These are phyloP conservation scores for Nannoperca obscura DNA, from an alignment of 2,797 vertebrate genomes.

Conservation along the genomic window DNA sequence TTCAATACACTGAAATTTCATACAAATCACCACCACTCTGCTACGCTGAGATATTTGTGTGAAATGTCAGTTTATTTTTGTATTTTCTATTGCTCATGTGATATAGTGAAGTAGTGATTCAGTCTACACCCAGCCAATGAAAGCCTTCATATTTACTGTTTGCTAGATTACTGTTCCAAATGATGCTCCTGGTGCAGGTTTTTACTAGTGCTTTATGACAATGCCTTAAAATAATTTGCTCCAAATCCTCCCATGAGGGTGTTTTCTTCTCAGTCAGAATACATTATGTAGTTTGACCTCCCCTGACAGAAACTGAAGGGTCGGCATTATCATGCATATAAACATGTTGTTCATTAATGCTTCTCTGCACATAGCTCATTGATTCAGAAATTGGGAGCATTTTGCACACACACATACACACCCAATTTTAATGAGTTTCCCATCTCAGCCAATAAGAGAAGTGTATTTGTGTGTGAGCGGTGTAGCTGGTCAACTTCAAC, in stretches of 20 bases:
- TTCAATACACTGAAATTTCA: not conserved
- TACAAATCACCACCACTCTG: not conserved
- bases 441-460: conserved; percentile 58
- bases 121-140: not conserved
- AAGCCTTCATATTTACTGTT: conserved; percentile 1
- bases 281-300: conserved; percentile 62
- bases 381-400: conserved; percentile 66
- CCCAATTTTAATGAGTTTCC: conserved; percentile 81
- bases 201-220: conserved; percentile 39
- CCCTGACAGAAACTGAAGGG: conserved; percentile 32
- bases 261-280: conserved; percentile 52
- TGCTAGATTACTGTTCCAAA: conserved; percentile 33
- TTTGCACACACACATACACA: conserved; percentile 53
- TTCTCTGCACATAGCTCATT: conserved; percentile 62
- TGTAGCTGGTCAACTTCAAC: conserved; percentile 77
- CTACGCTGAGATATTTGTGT: not conserved
- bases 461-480: conserved; percentile 46
- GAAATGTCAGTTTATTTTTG: conserved; percentile 3
- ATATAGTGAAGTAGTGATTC: not conserved
- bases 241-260: conserved; percentile 44
- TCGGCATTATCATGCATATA: conserved; percentile 67
- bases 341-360: conserved; percentile 71
- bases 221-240: conserved; percentile 58
- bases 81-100: not conserved
- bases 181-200: conserved; percentile 34